A percentile compares a stretch with the other conserved stretches of the same genome.
Evolutionary conservation across 2,797 vertebrate species (phyloP).

Genomic region (Periparus ater): DNA sequence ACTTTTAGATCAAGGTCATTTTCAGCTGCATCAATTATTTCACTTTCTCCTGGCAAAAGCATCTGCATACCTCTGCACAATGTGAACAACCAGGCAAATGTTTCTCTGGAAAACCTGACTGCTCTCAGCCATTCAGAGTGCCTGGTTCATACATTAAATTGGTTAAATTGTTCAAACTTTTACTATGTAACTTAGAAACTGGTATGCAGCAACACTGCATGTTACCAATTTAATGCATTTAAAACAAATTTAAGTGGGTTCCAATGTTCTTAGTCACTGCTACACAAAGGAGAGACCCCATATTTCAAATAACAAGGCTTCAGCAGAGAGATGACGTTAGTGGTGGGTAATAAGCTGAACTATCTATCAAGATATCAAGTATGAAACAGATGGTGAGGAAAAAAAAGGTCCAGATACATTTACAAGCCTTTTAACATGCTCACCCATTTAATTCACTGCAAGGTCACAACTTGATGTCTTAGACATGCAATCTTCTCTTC

Average conservation of each 20-base stretch:
- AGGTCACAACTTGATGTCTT: constrained; percentile 65
- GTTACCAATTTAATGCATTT: constrained; percentile 76
- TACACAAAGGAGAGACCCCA: constrained; percentile 71
- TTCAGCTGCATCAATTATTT: constrained; percentile 77
- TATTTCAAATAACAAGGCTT: constrained; percentile 76
- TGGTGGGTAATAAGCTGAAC: constrained; percentile 73
- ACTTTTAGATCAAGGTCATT: constrained; percentile 77
- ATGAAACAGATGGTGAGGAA: constrained; percentile 72
- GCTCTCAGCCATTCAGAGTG: constrained; percentile 31
- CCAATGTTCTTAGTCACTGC: constrained; percentile 76
- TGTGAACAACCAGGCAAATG: constrained; percentile 41
- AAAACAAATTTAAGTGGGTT: constrained; percentile 75
- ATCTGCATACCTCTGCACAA: constrained; percentile 73
- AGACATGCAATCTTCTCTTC: constrained; percentile 54
- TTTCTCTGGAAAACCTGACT: constrained; percentile 75
- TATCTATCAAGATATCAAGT: constrained; percentile 77
- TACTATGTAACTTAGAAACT: constrained; percentile 74
- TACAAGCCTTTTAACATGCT: constrained; percentile 58
- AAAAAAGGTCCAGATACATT: constrained; percentile 60
- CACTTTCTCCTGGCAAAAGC: constrained; percentile 75
- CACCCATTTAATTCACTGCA: constrained; percentile 65
- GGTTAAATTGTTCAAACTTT: constrained; percentile 74
- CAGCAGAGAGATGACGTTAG: constrained; percentile 71
- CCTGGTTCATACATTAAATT: constrained; percentile 76
- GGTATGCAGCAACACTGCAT: constrained; percentile 59